phyloP scores from a whole-genome alignment of 2,888 invertebrate genomes.

The Nyleta sp. region DNA sequence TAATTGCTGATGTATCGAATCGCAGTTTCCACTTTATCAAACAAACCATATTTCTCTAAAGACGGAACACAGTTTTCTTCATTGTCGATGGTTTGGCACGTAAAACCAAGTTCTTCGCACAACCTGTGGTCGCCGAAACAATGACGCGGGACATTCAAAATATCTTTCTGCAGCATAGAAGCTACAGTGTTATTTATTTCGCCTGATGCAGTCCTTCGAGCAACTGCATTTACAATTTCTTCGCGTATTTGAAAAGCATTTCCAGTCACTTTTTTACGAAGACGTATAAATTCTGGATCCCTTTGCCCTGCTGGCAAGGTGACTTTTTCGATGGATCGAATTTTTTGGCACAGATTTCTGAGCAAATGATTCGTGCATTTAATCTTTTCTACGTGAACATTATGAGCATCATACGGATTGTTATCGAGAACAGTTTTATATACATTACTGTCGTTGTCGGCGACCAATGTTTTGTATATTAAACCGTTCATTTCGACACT shows the following conservation, averaged over 20 bases:
- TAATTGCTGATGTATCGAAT: slow-evolving; percentile 21
- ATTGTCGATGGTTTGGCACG: background rate
- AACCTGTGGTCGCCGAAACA: slow-evolving; percentile 29
- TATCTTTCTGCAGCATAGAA: slow-evolving; percentile 15
- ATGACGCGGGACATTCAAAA: slow-evolving; percentile 19
- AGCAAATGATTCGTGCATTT: slow-evolving; percentile 32
- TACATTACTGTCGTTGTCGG: slow-evolving; percentile 48
- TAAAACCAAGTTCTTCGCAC: slow-evolving; percentile 18
- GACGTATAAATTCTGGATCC: slow-evolving; percentile 8
- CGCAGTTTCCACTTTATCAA: slow-evolving; percentile 11
- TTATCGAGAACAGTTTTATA: slow-evolving; percentile 13
- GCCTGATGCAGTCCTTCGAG: background rate
- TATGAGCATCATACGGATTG: slow-evolving; percentile 30
- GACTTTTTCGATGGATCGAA: slow-evolving; percentile 5
- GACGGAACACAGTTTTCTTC: slow-evolving; percentile 1
- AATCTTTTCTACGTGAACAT: slow-evolving; percentile 36
- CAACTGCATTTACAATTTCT: slow-evolving; percentile 31
- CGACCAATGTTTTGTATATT: slow-evolving; percentile 38
- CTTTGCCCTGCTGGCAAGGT: background rate
- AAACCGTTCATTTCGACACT: slow-evolving; percentile 34
- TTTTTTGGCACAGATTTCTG: slow-evolving; percentile 16
- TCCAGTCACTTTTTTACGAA: slow-evolving; percentile 11
- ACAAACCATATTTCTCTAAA: slow-evolving; percentile 14
- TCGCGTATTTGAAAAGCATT: slow-evolving; percentile 11
- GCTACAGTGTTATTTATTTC: slow-evolving; percentile 19